Evolutionary conservation across 2,888 invertebrate genomes (phyloP).

Genomic region (Catocala nupta): DNA sequence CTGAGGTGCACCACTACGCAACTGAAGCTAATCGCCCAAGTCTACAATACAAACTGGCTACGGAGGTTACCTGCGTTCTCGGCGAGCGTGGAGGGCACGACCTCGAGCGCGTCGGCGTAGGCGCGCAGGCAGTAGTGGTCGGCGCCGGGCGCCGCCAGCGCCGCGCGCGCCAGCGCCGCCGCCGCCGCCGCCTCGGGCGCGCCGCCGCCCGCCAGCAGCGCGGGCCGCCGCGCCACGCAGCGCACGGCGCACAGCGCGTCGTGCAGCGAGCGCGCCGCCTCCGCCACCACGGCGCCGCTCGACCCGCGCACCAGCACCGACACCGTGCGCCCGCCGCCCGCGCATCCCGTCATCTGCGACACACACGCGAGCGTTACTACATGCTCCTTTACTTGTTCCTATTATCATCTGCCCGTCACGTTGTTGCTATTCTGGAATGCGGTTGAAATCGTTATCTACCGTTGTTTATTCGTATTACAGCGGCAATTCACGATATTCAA

Average conservation of each 20-base stretch:
- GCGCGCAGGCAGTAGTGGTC: constrained; percentile 98
- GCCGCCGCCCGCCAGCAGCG: constrained; percentile 98
- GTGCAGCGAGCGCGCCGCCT: constrained; percentile 97
- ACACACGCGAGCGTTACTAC: not conserved
- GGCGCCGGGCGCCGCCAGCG: constrained; percentile 95
- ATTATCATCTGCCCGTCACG: too few relatives aligned
- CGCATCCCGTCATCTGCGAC: constrained; percentile 93
- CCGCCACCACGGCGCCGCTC: constrained; percentile 95
- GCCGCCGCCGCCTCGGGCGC: constrained; percentile 99
- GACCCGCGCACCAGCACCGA: constrained; percentile 95
- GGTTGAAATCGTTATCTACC: too few relatives aligned
- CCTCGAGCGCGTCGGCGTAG: constrained; percentile 98
- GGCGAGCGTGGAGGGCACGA: constrained; percentile 82
- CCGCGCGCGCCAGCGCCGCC: constrained; percentile 92
- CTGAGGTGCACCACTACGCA: too few relatives aligned
- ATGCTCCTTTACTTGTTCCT: too few relatives aligned
- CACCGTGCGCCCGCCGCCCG: constrained; percentile 96
- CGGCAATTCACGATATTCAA: too few relatives aligned
- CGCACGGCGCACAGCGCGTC: constrained; percentile 97
- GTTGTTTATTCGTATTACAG: too few relatives aligned
- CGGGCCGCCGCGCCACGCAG: constrained; percentile 97
- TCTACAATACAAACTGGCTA: too few relatives aligned
- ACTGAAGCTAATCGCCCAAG: too few relatives aligned
- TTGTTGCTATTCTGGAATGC: too few relatives aligned
- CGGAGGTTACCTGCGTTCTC: constrained; percentile 77